Evolutionary conservation across 1,140 invertebrate species (phyloP).

Genomic region (Papilio polytes): DNA sequence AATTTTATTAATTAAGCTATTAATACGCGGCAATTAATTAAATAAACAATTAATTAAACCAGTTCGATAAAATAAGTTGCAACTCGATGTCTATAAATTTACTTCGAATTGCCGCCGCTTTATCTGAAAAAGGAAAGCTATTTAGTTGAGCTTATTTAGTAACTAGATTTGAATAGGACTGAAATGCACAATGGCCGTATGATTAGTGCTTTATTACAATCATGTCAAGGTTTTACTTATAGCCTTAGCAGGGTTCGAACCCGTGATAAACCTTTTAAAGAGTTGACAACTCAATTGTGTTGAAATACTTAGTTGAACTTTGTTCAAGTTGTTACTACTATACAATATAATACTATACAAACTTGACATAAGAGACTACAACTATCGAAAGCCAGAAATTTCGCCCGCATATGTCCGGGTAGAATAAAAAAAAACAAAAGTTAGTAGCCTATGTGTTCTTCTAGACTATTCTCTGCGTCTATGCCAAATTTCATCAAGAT

Average conservation of each 20-base stretch:
- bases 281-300: conserved; percentile 23
- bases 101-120: not conserved
- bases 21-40: conserved; percentile 21
- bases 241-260: conserved; percentile 16
- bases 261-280: conserved; percentile 24
- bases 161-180: conserved; percentile 12
- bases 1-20: conserved; percentile 29
- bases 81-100: conserved; percentile 21
- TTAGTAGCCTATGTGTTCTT: too few relatives aligned
- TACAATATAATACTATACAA: too few relatives aligned
- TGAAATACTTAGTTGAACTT: not conserved
- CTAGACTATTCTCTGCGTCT: too few relatives aligned
- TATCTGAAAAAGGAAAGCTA: conserved; percentile 30
- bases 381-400: too few relatives aligned
- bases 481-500: too few relatives aligned
- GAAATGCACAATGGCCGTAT: not conserved
- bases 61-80: conserved; percentile 14
- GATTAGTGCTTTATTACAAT: conserved; percentile 23
- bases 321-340: too few relatives aligned
- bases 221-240: not conserved
- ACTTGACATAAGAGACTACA: too few relatives aligned
- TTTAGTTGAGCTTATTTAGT: conserved; percentile 19
- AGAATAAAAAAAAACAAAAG: too few relatives aligned
- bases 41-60: conserved; percentile 33
- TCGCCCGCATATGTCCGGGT: too few relatives aligned